Evolutionary conservation across 2,113 vertebrate genomes (phyloP).

Genomic region (Hippocampus abdominalis): DNA sequence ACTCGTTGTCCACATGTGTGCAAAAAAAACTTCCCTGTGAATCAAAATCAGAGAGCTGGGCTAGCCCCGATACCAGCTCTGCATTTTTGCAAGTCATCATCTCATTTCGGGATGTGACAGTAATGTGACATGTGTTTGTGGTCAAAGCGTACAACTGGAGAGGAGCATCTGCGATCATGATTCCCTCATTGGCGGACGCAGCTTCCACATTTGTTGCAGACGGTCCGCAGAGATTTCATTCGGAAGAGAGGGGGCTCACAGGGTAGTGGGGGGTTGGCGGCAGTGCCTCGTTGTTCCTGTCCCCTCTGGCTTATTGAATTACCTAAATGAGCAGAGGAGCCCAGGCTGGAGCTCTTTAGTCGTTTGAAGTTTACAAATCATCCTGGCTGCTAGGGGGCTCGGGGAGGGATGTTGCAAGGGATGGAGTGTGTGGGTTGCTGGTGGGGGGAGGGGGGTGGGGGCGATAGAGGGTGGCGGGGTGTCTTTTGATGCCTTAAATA

Average conservation of each 20-base stretch:
- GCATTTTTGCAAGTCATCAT: background rate
- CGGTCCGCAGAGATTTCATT: conserved; percentile 60
- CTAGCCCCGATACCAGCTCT: background rate
- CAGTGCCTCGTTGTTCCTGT: conserved; percentile 52
- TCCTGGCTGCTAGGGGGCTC: conserved; percentile 67
- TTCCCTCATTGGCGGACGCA: conserved; percentile 26
- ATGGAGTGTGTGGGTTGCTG: conserved; percentile 10
- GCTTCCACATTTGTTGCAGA: conserved; percentile 59
- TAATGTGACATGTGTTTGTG: conserved; percentile 1
- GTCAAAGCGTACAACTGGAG: background rate
- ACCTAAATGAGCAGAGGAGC: conserved; percentile 74
- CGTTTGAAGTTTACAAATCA: conserved; percentile 77
- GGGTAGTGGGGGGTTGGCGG: conserved; percentile 55
- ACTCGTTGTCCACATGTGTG: background rate
- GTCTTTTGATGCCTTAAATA: conserved; percentile 76
- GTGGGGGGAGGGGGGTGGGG: background rate
- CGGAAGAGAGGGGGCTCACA: conserved; percentile 57
- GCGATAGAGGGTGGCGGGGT: conserved; percentile 14
- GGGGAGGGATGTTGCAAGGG: conserved; percentile 41
- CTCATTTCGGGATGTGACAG: background rate
- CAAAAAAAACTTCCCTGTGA: background rate
- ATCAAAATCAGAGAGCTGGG: background rate
- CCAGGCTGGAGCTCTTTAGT: conserved; percentile 62
- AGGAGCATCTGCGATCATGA: background rate
- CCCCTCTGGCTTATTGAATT: conserved; percentile 74